Evolutionary conservation across 2,888 invertebrate genomes (phyloP).

Genomic region (Drosophila flavopinicola): DNA sequence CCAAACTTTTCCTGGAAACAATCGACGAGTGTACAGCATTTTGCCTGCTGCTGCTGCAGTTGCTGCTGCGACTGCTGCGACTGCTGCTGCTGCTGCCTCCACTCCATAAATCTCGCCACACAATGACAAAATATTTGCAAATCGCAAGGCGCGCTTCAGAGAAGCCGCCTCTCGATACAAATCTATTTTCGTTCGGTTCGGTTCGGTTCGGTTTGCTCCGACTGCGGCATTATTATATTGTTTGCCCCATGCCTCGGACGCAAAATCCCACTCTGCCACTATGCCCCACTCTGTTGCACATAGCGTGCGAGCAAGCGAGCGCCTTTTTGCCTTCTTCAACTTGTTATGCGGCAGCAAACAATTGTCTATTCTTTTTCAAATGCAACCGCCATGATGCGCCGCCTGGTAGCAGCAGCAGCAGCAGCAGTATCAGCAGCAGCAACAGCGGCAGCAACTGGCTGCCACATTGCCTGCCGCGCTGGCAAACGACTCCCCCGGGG

Average conservation of each 20-base stretch:
- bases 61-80: conserved; percentile 35
- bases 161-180: conserved; percentile 82
- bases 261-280: conserved; percentile 10
- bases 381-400: conserved; percentile 65
- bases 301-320: conserved; percentile 33
- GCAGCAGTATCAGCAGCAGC: conserved; percentile 16
- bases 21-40: conserved; percentile 67
- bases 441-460: conserved; percentile 7
- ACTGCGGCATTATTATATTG: conserved; percentile 59
- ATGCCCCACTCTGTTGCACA: conserved; percentile 22
- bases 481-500: conserved; percentile 77
- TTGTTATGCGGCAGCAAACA: conserved; percentile 73
- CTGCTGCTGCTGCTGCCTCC: conserved; percentile 60
- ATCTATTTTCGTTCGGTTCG: conserved; percentile 75
- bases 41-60: conserved; percentile 45
- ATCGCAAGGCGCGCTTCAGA: conserved; percentile 82
- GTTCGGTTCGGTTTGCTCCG: conserved; percentile 32
- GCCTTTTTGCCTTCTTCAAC: conserved; percentile 70
- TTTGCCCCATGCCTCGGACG: conserved; percentile 35
- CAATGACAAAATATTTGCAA: conserved; percentile 84
- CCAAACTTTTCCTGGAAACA: conserved; percentile 75
- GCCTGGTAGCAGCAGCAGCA: conserved; percentile 67
- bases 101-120: conserved; percentile 83
- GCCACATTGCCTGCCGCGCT: conserved; percentile 18
- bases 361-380: conserved; percentile 78